Base-by-base conservation (phyloP, 2,888 invertebrate species). In the Macrosiphum euphorbiae region DNA sequence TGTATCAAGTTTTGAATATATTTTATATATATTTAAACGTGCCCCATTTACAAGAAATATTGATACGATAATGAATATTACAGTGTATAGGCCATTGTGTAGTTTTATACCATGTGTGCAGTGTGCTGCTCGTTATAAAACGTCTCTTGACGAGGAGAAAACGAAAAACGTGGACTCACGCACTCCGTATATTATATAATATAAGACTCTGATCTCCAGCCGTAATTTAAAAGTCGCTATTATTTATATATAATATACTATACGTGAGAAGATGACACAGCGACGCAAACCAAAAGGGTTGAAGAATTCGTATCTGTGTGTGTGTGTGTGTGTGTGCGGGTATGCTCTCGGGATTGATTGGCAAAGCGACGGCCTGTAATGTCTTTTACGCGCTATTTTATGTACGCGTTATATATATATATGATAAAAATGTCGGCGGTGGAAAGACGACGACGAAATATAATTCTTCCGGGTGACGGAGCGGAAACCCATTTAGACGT, bases 401-500 rank as follows among this genome's bases (percentile, higher is more conserved):
- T 78, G 20, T 52, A 88, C 50, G 47, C 1, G 26, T 35, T 67
- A 50, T 87, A 87, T 92, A 92, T 58, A 26, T 58, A 26, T 89
- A 89, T 85, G 20, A 28, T 50, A n/a, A n/a, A 55, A 85, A 28
- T 61, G 94, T 47, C 93, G 61, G 44, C 47, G 90, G 61, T 90
- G 90, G 90, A 61, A 90, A 94, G 90, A 94, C 52, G 90, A 90
- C 90, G 90, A 94, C 61, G 90, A 90, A 94, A 94, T 90, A 94
- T 94, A 94, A 94, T 94, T 94, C 94, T 94, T 94, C 94, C 94
- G 94, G 90, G 90, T 78, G 94, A 94, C 94, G 55, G 94, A 94
- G 94, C 94, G 94, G 94, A 94, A 94, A 94, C 90, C 94, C 94
- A 94, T 94, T 94, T 94, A 67, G 90, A 94, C 94, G 94, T 90